Evolutionary conservation across 64 coral and sea anemone genomes (phyloP).

Genomic region (Orbicella faveolata): DNA sequence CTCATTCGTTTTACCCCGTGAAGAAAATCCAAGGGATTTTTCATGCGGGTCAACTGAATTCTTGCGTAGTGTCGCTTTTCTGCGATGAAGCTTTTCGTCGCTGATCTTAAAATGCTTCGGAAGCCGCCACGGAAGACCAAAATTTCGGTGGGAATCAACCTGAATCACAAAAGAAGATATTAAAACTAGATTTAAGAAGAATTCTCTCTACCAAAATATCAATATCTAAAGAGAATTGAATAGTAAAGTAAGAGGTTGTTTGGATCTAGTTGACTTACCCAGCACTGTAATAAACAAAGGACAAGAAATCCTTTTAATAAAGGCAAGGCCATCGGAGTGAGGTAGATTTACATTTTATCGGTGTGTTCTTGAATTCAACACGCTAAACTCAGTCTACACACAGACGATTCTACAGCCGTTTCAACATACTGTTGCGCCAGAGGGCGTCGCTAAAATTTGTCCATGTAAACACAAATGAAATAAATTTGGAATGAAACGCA

Average conservation of each 20-base stretch:
- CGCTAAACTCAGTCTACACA: neutral
- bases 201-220: neutral
- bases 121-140: neutral
- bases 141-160: neutral
- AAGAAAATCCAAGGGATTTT: neutral
- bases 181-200: neutral
- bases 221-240: neutral
- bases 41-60: neutral
- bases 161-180: neutral
- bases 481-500: neutral
- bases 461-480: neutral
- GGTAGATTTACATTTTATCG: neutral
- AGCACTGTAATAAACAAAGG: neutral
- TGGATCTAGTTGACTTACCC: constrained; percentile 10
- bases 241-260: constrained; percentile 19
- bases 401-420: neutral
- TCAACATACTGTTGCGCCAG: neutral
- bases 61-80: neutral
- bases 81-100: neutral
- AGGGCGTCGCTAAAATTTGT: neutral
- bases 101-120: neutral
- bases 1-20: neutral
- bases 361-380: neutral
- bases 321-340: neutral
- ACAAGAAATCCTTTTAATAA: neutral